Conservation (phyloP, 2,113 vertebrate genomes). For the Heliornis fulica region DNA sequence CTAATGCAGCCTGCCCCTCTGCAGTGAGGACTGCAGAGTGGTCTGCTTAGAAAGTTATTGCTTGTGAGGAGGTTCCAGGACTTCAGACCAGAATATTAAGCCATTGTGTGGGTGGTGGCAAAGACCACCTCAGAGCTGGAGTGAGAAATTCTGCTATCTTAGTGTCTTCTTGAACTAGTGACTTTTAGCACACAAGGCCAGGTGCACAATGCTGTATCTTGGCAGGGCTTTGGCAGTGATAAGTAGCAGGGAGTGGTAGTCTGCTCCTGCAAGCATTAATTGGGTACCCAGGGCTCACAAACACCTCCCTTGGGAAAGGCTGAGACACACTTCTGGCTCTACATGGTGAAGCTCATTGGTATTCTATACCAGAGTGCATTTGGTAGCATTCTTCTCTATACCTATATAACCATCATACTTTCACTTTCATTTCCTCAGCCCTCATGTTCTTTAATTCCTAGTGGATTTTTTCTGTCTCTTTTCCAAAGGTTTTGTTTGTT, state of each 20-base stretch:
- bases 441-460: neutral
- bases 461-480: neutral
- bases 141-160: neutral
- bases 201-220: neutral
- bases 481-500: neutral
- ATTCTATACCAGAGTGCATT: fast-evolving
- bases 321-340: neutral
- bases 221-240: neutral
- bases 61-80: neutral
- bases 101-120: neutral
- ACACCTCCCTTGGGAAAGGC: neutral
- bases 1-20: neutral
- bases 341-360: fast-evolving
- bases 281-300: neutral
- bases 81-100: neutral
- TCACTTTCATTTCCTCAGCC: neutral
- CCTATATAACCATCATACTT: neutral
- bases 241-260: neutral
- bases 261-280: neutral
- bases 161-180: neutral
- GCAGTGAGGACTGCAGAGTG: neutral
- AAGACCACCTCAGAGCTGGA: neutral
- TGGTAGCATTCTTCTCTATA: neutral
- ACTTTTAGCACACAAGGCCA: neutral
- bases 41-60: neutral